Base-by-base conservation (phyloP, 2,113 vertebrate species). In the Brachirus orientalis region DNA sequence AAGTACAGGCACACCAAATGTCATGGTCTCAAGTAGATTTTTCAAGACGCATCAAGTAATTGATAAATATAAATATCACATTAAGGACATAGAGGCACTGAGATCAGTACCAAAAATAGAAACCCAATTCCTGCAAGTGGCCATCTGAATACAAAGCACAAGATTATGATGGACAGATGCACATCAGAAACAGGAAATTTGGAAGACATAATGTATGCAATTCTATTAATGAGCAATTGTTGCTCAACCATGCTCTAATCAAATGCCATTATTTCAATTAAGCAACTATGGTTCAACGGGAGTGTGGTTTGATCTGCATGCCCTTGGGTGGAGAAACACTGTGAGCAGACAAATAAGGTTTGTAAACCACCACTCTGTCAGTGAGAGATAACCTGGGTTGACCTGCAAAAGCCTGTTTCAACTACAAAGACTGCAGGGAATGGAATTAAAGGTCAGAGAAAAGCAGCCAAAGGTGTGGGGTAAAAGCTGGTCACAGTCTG, bases 201-300 rank as follows among this genome's bases (percentile, higher is more conserved):
- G 12, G 60, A 60, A 65, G 51, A 9, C 46, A 51, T 68, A 41
- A 75, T 61, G 48, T 35, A 58, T 71, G 53, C 60, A 41, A 84
- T 83, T 83, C 45, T 67, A 60, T 82, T 77, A 73, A 74, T 52
- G 61, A 61, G 55, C 6, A 59, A 52, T 58, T 43, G 63, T 63
- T 50, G 54, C 59, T 77, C 61, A 65, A 43, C 59, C 73, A n/a
- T 10, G 5, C 48, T 63, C 69, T 79, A 79, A 81, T 81, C 72
- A 84, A 82, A 64, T 38, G 56, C 77, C 69, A 86, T 88, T 80
- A 82, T 80, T 77, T 78, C 72, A 75, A 83, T 82, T 77, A 69
- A 63, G 55, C 72, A 79, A 84, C 84, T 77, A 80, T 1, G 28
- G 46, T 37, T 85, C 20, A 63, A 40, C 43, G 63, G 12, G 19